Percentiles rank a stretch among this genome's conserved stretches.
Evolutionary conservation across 1,140 invertebrate species (phyloP).

Genomic region (Alviniconcha marisindica): DNA sequence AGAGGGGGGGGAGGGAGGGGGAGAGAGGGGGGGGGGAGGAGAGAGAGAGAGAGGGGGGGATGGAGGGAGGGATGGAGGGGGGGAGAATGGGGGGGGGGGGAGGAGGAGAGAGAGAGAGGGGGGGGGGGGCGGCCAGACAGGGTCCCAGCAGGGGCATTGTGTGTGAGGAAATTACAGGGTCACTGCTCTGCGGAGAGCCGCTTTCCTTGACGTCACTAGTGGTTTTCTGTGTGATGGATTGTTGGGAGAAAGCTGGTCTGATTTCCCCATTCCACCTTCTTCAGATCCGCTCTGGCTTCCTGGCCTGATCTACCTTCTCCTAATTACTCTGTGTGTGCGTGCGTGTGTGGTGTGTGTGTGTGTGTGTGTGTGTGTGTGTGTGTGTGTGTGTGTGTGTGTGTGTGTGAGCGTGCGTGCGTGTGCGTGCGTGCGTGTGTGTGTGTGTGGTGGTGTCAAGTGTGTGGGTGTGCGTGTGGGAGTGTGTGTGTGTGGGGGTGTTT

Average conservation of each 20-base stretch:
- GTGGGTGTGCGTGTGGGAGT: background rate
- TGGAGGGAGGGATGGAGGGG: background rate
- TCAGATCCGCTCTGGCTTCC: too few relatives aligned
- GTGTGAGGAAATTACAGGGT: too few relatives aligned
- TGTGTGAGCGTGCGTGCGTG: background rate
- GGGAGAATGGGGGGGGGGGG: background rate
- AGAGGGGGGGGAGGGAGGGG: background rate
- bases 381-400: slow-evolving; percentile 3
- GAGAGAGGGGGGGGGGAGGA: background rate
- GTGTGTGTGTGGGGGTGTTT: background rate
- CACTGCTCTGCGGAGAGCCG: too few relatives aligned
- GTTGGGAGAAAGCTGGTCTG: too few relatives aligned
- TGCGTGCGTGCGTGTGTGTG: background rate
- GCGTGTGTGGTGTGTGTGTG: too few relatives aligned
- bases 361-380: background rate
- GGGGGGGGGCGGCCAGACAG: too few relatives aligned
- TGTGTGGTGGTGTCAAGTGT: slow-evolving; percentile 22
- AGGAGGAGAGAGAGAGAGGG: too few relatives aligned
- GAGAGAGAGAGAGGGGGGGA: background rate
- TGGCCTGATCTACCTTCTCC: too few relatives aligned
- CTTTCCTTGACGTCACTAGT: too few relatives aligned
- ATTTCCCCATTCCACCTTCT: too few relatives aligned
- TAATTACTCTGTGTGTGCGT: slow-evolving; percentile 22
- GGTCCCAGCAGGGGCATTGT: too few relatives aligned
- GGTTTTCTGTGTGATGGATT: too few relatives aligned